A percentile compares a stretch with the other conserved stretches of the same genome.
These are phyloP conservation scores for Platanista minor DNA, from an alignment of 2,113 vertebrate genomes.

Conservation along the genomic window DNA sequence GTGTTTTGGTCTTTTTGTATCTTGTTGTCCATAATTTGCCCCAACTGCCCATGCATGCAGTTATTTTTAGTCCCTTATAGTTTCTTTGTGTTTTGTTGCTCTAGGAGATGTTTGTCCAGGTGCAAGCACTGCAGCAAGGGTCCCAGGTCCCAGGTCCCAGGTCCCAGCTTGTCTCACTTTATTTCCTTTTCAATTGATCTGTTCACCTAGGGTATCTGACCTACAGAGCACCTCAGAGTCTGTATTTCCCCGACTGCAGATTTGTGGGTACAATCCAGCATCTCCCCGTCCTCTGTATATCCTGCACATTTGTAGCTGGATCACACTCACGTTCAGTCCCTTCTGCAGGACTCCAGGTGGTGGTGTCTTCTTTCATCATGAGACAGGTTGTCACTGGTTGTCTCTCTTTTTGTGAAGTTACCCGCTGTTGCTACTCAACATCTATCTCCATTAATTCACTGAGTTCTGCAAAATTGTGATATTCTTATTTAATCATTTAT, in stretches of 20 bases:
- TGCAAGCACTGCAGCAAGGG: no score
- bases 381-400: fast-evolving
- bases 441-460: background rate
- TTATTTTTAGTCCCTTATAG: no score
- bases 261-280: fast-evolving
- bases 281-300: background rate
- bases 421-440: fast-evolving
- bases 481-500: background rate
- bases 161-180: background rate
- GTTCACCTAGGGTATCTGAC: background rate
- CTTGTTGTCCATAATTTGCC: no score
- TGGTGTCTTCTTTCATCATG: background rate
- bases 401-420: background rate
- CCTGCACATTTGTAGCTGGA: no score
- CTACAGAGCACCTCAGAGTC: background rate
- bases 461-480: background rate
- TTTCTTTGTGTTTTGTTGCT: no score
- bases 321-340: background rate
- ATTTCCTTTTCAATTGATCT: background rate
- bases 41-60: no score
- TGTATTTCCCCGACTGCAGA: background rate
- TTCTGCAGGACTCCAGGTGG: background rate
- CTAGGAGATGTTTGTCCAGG: no score
- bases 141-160: background rate
- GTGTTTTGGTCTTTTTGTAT: background rate